Percentiles rank a stretch among this genome's conserved stretches.
Evolutionary conservation across 2,113 vertebrate genomes (phyloP).

Genomic region (Silurus meridionalis): DNA sequence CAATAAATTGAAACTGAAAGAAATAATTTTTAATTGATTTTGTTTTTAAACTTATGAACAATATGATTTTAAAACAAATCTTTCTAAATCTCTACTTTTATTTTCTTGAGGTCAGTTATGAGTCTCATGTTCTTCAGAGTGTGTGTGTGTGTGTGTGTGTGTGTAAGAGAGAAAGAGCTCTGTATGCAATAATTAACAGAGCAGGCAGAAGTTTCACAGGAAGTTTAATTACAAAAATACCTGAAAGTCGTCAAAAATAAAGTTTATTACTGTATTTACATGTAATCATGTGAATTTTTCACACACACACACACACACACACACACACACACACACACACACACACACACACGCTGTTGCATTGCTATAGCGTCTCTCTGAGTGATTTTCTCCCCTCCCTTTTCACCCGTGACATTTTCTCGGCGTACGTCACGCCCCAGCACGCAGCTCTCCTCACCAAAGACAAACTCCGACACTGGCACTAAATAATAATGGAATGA

Average conservation of each 20-base stretch:
- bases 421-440: not conserved
- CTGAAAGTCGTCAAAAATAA: not conserved
- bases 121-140: too few relatives aligned
- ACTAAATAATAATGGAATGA: constrained; percentile 12
- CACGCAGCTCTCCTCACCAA: not conserved
- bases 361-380: not conserved
- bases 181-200: not conserved
- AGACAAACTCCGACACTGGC: not conserved
- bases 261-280: not conserved
- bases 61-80: too few relatives aligned
- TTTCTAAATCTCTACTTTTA: too few relatives aligned
- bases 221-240: not conserved
- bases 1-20: not conserved
- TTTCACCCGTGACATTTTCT: not conserved
- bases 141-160: too few relatives aligned
- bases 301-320: not conserved
- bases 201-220: not conserved
- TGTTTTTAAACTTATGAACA: not conserved
- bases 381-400: not conserved
- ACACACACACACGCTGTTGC: not conserved
- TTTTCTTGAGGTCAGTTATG: too few relatives aligned
- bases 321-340: too few relatives aligned
- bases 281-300: not conserved
- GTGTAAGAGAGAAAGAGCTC: too few relatives aligned
- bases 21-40: not conserved